Conservation (phyloP, 2,888 invertebrate genomes). For the Epirrita christyi region DNA sequence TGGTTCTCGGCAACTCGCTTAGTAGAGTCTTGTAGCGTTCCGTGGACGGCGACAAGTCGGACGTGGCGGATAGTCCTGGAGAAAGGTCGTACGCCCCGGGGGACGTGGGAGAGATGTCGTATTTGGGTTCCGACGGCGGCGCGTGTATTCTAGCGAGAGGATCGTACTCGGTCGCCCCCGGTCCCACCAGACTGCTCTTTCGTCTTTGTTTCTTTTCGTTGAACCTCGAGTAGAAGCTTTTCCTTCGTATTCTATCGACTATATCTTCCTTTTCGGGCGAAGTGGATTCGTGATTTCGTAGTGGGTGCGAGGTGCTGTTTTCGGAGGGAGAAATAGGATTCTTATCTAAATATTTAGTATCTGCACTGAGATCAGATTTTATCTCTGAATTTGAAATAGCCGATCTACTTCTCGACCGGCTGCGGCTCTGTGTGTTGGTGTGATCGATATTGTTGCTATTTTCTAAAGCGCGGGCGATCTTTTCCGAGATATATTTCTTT, state of each 20-base stretch:
- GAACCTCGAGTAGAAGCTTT: conserved; percentile 95
- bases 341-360: conserved; percentile 57
- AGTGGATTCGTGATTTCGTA: conserved; percentile 73
- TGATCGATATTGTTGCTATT: conserved; percentile 51
- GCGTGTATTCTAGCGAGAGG: conserved; percentile 76
- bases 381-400: conserved; percentile 79
- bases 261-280: conserved; percentile 88
- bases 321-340: conserved; percentile 58
- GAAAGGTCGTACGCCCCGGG: conserved; percentile 71
- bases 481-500: conserved; percentile 59
- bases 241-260: conserved; percentile 93
- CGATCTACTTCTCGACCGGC: conserved; percentile 75
- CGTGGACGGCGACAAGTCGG: conserved; percentile 73
- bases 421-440: conserved; percentile 57
- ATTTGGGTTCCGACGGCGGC: conserved; percentile 61
- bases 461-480: conserved; percentile 55
- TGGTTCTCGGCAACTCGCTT: conserved; percentile 66
- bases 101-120: conserved; percentile 71
- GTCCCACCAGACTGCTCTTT: conserved; percentile 87
- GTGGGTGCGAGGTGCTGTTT: conserved; percentile 58
- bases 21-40: conserved; percentile 75
- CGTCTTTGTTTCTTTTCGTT: conserved; percentile 92
- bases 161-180: conserved; percentile 85
- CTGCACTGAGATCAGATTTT: conserved; percentile 68
- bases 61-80: conserved; percentile 68